Conservation (phyloP, 1,140 invertebrate genomes). For the Eulimnadia texana region DNA sequence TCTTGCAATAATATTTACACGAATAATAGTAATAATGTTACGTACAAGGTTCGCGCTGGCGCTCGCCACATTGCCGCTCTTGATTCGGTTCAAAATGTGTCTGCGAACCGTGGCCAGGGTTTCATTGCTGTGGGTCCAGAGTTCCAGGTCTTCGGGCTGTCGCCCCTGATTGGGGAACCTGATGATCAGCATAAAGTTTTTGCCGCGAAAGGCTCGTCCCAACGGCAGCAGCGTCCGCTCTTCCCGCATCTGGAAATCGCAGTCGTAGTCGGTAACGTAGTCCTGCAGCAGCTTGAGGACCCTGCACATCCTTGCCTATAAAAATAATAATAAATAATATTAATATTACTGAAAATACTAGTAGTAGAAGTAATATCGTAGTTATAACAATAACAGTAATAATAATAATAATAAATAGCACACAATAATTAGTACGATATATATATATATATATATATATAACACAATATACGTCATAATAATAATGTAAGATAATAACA, state of each 20-base stretch:
- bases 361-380: too few relatives aligned
- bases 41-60: constrained; percentile 4
- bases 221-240: constrained; percentile 80
- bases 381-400: too few relatives aligned
- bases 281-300: constrained; percentile 88
- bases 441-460: too few relatives aligned
- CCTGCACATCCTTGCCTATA: constrained; percentile 80
- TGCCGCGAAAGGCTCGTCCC: constrained; percentile 56
- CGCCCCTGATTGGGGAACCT: constrained; percentile 79
- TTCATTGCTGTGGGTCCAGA: constrained; percentile 87
- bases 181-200: constrained; percentile 71
- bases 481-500: too few relatives aligned
- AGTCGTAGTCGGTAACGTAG: constrained; percentile 91
- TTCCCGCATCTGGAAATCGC: constrained; percentile 54
- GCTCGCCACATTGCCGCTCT: constrained; percentile 32
- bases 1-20: too few relatives aligned
- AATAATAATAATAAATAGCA: too few relatives aligned
- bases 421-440: too few relatives aligned
- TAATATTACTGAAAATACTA: too few relatives aligned
- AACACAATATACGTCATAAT: too few relatives aligned
- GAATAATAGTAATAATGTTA: too few relatives aligned
- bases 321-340: too few relatives aligned
- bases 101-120: constrained; percentile 66
- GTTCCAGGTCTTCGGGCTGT: constrained; percentile 80
- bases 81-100: constrained; percentile 56